Evolutionary conservation across 1,140 invertebrate species (phyloP), one percentile per base, ranked within the genome.

Genomic region (Diorhabda sublineata): DNA sequence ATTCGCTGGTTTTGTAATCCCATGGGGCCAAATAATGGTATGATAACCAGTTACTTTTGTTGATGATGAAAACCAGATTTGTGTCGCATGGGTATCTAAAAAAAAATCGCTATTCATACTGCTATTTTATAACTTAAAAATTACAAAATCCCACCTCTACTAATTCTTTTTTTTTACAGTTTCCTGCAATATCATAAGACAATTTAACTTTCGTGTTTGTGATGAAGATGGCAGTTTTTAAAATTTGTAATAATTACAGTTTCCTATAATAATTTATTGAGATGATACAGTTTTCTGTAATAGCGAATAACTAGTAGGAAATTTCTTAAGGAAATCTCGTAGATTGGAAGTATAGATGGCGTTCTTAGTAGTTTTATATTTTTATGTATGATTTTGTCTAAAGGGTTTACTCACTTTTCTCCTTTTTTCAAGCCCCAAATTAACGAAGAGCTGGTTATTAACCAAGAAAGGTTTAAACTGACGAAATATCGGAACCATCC

Each of bases 1-100:
- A 93, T 81, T 94, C 92, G 5, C 88, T 88, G 9, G 84, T 88
- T 75, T 91, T 90, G 79, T 91, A 93, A 70, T 94, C 92, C 82
- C 87, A 88, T 0, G 91, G 89, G 3, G 91, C 75, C 2, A 92
- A 73, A 70, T 94, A 93, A 73, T 94, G 92, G 71, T 92, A 94
- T 64, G 90, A 87, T 0, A 87, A 85, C 92, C 91, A 93, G 72
- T 89, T 88, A 2, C 86, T 89, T 75, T 90, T 91, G 0, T 83
- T 87, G 0, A 93, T 72, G 45, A 93, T 78, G 73, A 93, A 93
- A 3, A 92, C 86, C 44, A 87, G 81, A 73, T 91, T 91, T 2
- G 88, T 89, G 70, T 92, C 89, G 2, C 85, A 83, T 0, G 90
- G 89, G 71, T 83, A 86, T 77, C 89, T 91, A 81, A 64, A 84